These are phyloP conservation scores for Syncerus caffer DNA, from an alignment of 2,797 vertebrate genomes.

Conservation along the genomic window DNA sequence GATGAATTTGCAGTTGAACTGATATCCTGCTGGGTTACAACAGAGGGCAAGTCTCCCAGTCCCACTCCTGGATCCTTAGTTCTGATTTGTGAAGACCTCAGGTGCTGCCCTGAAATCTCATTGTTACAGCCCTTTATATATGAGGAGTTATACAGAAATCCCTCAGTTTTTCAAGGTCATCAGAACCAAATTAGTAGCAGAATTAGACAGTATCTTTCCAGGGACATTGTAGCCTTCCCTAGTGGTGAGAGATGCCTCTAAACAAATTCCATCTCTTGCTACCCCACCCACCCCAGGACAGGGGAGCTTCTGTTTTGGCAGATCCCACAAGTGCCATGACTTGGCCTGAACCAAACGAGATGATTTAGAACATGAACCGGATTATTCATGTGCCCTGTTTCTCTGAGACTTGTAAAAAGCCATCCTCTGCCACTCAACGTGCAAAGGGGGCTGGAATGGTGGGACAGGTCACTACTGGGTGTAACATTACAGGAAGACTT, in stretches of 20 bases:
- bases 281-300: background rate
- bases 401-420: slow-evolving; percentile 77
- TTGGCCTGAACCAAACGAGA: slow-evolving; percentile 75
- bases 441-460: slow-evolving; percentile 71
- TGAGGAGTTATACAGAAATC: slow-evolving; percentile 80
- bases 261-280: slow-evolving; percentile 71
- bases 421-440: slow-evolving; percentile 52
- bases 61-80: slow-evolving; percentile 66
- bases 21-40: background rate
- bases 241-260: slow-evolving; percentile 75
- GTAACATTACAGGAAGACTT: slow-evolving; percentile 82
- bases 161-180: slow-evolving; percentile 81
- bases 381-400: slow-evolving; percentile 77
- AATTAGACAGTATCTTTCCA: slow-evolving; percentile 82
- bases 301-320: slow-evolving; percentile 81
- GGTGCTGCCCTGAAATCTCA: slow-evolving; percentile 74
- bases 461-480: slow-evolving; percentile 70
- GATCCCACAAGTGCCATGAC: slow-evolving; percentile 79
- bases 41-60: background rate
- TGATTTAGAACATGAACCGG: slow-evolving; percentile 75
- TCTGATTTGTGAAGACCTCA: background rate
- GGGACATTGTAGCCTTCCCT: slow-evolving; percentile 81
- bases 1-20: slow-evolving; percentile 51
- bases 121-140: slow-evolving; percentile 82
- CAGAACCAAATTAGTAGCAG: slow-evolving; percentile 79